Base-by-base conservation (phyloP, 2,888 invertebrate genomes). In the Dusona sp. region DNA sequence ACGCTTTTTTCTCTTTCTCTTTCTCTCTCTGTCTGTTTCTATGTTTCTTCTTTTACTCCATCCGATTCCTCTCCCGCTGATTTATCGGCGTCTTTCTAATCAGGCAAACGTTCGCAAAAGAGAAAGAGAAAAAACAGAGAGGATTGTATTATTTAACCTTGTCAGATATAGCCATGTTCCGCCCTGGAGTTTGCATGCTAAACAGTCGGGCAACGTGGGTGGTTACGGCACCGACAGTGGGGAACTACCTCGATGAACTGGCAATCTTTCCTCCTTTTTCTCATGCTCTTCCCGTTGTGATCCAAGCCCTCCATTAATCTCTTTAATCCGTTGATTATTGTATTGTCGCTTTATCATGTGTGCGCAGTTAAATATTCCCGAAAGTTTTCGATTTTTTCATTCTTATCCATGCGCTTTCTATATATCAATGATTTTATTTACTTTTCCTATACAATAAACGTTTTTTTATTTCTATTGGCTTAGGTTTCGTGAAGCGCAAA, bases 131-230 rank as follows among this genome's bases (percentile, higher is more conserved):
- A 84, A 85, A 81, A 84, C n/a, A 89, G 89, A 91, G 64, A 61
- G 38, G 65, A 90, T 90, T 90, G 92, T 92, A 93, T 93, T 93
- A 92, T 92, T 93, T 92, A 92, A 93, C 91, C 92, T 92, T 91
- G 93, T 93, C 93, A 91, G 92, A 93, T 92, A 90, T 85, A 90
- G 90, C 89, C 90, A 88, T 87, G 91, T 90, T 90, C 90, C 90
- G 89, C 90, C 90, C 90, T 89, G 89, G 88, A 85, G 67, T 89
- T 90, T 90, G 92, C 91, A 93, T 93, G 92, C 91, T 93, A 93
- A 93, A 92, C 91, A 92, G 93, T 83, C 85, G 88, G 92, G 86
- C 93, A 90, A 92, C 93, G 93, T 93, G 93, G 93, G 93, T 93
- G 93, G 91, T 92, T 91, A 77, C 84, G 73, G 79, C 83, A 80